Percentiles rank a stretch among this genome's conserved stretches.
phyloP scores from a whole-genome alignment of 1,140 invertebrate genomes.

The Lerema accius region DNA sequence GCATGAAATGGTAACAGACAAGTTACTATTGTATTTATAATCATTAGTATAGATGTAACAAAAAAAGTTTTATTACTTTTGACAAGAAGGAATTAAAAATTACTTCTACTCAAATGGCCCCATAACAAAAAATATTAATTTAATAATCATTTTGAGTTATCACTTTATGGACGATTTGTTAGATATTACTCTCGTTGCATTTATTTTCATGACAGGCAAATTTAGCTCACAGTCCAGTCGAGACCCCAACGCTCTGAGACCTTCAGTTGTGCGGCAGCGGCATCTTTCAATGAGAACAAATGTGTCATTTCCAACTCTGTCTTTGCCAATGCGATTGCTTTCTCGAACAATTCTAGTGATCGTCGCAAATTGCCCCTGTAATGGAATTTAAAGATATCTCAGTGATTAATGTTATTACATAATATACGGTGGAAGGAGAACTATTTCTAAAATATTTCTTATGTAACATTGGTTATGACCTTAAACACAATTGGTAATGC shows the following conservation, averaged over 20 bases:
- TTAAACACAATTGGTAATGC: too few species aligned
- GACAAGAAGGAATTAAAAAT: neutral
- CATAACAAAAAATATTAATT: neutral
- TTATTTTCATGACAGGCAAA: conserved; percentile 20
- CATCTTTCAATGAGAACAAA: conserved; percentile 92
- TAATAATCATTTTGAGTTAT: neutral
- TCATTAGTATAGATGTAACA: too few species aligned
- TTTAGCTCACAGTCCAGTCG: conserved; percentile 81
- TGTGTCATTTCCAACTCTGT: conserved; percentile 94
- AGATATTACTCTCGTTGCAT: conserved; percentile 59
- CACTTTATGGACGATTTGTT: conserved; percentile 36
- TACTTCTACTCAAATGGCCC: too few species aligned
- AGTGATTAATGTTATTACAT: too few species aligned
- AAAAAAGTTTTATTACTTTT: too few species aligned
- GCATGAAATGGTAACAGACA: too few species aligned
- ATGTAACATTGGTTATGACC: too few species aligned
- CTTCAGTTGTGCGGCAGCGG: conserved; percentile 92
- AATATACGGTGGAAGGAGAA: too few species aligned
- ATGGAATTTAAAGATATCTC: conserved; percentile 53
- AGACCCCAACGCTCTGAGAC: conserved; percentile 90
- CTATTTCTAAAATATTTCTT: too few species aligned
- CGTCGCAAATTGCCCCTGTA: conserved; percentile 91
- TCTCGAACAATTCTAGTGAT: conserved; percentile 94
- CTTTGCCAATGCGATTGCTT: conserved; percentile 93
- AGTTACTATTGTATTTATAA: too few species aligned